Percentiles rank a stretch among this genome's conserved stretches.
Evolutionary conservation across 2,113 vertebrate species (phyloP).

Genomic region (Falco punctatus): DNA sequence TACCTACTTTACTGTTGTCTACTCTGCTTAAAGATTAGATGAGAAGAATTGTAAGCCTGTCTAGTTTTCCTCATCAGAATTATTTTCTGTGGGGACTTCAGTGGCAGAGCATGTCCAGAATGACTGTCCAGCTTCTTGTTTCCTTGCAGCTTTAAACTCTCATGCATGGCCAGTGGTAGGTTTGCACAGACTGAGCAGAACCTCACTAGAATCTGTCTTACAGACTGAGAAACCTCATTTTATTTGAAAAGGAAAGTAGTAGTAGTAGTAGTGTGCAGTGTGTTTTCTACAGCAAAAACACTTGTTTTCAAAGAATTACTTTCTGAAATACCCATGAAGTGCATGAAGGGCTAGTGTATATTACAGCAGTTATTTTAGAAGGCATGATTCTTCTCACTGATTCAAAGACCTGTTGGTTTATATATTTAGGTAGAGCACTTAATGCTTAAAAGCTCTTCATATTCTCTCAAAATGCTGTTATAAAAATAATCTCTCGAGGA

Average conservation of each 20-base stretch:
- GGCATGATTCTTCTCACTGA: background rate
- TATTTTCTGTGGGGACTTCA: background rate
- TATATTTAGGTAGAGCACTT: background rate
- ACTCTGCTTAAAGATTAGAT: background rate
- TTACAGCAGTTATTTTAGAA: background rate
- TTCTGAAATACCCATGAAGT: background rate
- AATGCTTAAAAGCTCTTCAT: conserved; percentile 21
- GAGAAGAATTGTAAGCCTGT: background rate
- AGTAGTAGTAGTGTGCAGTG: background rate
- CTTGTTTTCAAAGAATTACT: background rate
- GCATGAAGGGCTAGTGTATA: background rate
- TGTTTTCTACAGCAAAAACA: conserved; percentile 6
- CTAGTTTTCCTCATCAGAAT: background rate
- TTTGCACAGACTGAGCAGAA: background rate
- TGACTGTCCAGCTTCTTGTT: background rate
- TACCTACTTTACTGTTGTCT: background rate
- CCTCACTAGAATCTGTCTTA: background rate
- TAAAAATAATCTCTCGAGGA: conserved; percentile 37
- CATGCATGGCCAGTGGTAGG: background rate
- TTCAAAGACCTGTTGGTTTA: background rate
- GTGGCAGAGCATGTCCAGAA: background rate
- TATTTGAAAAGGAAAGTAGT: background rate
- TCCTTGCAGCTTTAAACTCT: background rate
- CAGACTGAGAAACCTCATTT: background rate
- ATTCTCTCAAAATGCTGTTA: conserved; percentile 11